Percentiles rank a stretch among this genome's conserved stretches.
phyloP scores from a whole-genome alignment of 1,140 invertebrate species.

The Aphis gossypii region DNA sequence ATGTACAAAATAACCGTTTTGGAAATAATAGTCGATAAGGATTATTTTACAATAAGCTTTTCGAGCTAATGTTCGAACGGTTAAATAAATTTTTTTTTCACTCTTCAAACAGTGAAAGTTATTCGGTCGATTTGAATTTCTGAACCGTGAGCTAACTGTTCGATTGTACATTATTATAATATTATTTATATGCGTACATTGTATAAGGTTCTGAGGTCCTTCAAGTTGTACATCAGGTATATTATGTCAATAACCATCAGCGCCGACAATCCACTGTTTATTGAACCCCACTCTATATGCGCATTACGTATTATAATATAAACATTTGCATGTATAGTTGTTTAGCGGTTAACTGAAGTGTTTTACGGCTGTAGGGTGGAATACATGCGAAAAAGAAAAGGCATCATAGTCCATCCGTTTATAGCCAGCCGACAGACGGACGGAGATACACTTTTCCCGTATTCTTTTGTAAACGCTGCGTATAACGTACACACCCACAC shows the following conservation, averaged over 20 bases:
- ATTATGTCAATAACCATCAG: constrained; percentile 26
- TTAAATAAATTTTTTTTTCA: constrained; percentile 3
- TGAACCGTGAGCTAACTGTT: not conserved
- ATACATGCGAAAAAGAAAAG: not conserved
- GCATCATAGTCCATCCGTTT: not conserved
- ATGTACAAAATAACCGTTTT: not conserved
- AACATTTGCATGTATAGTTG: not conserved
- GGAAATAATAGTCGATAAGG: not conserved
- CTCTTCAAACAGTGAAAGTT: not conserved
- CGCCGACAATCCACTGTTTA: not conserved
- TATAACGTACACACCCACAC: not conserved
- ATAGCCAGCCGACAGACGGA: not conserved
- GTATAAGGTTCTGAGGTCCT: not conserved
- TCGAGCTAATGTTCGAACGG: not conserved
- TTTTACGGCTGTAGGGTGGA: not conserved
- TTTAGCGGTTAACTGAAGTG: not conserved
- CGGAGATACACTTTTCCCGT: not conserved
- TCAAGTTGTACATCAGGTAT: not conserved
- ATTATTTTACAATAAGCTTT: not conserved
- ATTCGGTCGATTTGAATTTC: not conserved
- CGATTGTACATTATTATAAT: not conserved
- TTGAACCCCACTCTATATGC: not conserved
- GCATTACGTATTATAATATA: not conserved
- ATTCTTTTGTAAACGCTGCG: not conserved
- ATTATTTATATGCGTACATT: not conserved